A percentile compares a stretch with the other conserved stretches of the same genome.
phyloP scores from a whole-genome alignment of 2,888 invertebrate species.

The Xestobium rufovillosum region DNA sequence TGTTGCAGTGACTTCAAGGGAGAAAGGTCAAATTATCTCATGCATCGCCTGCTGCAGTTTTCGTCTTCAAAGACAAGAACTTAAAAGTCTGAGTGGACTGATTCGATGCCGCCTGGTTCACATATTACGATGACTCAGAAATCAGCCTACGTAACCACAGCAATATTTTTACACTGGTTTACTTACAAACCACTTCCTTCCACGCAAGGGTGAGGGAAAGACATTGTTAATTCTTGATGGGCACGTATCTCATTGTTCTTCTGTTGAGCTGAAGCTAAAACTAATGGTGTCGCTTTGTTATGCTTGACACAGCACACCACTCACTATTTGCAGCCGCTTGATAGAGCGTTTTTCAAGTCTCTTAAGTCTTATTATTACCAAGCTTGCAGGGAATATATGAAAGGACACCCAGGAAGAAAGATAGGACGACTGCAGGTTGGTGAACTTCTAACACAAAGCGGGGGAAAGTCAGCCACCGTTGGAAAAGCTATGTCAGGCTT shows the following conservation, averaged over 20 bases:
- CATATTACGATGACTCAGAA: slow-evolving; percentile 27
- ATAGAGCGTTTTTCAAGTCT: slow-evolving; percentile 9
- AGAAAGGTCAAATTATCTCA: slow-evolving; percentile 26
- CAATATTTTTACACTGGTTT: slow-evolving; percentile 25
- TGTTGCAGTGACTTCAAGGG: slow-evolving; percentile 17
- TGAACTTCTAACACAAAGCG: slow-evolving; percentile 14
- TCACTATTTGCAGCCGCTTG: slow-evolving; percentile 5
- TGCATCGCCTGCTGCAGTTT: slow-evolving; percentile 29
- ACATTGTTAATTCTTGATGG: slow-evolving; percentile 15
- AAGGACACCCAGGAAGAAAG: slow-evolving; percentile 13
- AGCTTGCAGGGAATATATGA: slow-evolving; percentile 13
- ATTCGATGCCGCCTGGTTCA: slow-evolving; percentile 19
- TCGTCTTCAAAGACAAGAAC: slow-evolving; percentile 26
- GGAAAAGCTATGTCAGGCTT: slow-evolving; percentile 18
- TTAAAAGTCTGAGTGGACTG: slow-evolving; percentile 24
- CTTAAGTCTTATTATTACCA: slow-evolving; percentile 12
- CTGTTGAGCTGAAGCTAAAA: slow-evolving; percentile 6
- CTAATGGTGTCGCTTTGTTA: slow-evolving; percentile 10
- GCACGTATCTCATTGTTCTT: slow-evolving; percentile 12
- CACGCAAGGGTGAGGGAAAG: slow-evolving; percentile 15
- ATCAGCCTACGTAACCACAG: slow-evolving; percentile 26
- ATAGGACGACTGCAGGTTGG: slow-evolving; percentile 14
- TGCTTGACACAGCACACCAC: slow-evolving; percentile 7
- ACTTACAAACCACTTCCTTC: slow-evolving; percentile 24
- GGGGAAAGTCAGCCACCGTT: slow-evolving; percentile 17